Base-by-base conservation (phyloP, 1,140 invertebrate species). In the Gryllus bimaculatus region DNA sequence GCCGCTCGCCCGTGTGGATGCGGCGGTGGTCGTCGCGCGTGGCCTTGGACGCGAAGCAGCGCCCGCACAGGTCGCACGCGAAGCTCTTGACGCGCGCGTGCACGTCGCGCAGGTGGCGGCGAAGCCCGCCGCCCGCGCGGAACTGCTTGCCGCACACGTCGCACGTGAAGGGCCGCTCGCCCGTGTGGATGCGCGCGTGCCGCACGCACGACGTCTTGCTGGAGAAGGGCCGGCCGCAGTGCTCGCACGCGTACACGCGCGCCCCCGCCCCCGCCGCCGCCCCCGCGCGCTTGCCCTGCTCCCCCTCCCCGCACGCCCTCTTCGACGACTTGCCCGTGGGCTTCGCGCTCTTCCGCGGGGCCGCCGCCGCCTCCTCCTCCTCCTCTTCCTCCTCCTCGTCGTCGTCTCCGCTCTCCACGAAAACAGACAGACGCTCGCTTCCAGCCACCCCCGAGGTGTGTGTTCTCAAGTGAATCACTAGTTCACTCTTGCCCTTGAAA, bases 1-100 rank as follows among this genome's bases (percentile, higher is more conserved):
- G 90, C 26, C 89, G 86, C 83, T 91, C 90, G 0, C 89, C 89
- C 0, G 88, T 90, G 78, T 92, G 91, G n/a, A 89, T 91, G 47
- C 86, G 85, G n/a, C 88, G 85, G 20, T 89, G 87, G 80, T 90
- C 88, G 10, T 88, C 86, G n/a, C 86, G 84, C 74, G 86, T 88
- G 7, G 87, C 84, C 66, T 88, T 87, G 0, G 87, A 88, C 4
- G 87, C 85, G 80, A 90, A 91, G 81, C 84, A 86, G 20, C 88
- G 83, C 0, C 85, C 86, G 81, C 89, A 90, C 54, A 90, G 82
- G 78, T 89, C 89, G 82, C 89, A 90, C 0, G 85, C 81, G 80
- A 89, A 88, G 78, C 90, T 89, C 80, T 90, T 89, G 0, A 90
- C 87, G 0, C 88, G 85, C 48, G 89, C 89, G 82, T 93, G 92